Conservation (phyloP, 2,888 invertebrate genomes). For the Cremastinae sp. region DNA sequence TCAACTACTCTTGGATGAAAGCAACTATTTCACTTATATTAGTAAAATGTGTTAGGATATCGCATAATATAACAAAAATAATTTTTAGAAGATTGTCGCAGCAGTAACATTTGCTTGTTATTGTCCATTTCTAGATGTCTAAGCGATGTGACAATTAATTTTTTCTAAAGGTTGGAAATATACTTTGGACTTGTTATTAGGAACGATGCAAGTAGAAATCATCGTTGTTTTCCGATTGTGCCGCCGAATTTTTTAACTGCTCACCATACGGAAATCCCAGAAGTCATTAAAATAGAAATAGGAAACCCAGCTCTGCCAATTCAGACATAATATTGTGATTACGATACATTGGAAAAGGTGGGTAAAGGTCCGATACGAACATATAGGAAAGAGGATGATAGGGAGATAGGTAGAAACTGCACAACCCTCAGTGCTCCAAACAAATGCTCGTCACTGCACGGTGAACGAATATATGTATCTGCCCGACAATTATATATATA, state of each 20-base stretch:
- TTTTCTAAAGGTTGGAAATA: constrained; percentile 73
- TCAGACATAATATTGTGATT: constrained; percentile 79
- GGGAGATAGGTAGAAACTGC: constrained; percentile 27
- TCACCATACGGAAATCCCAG: constrained; percentile 72
- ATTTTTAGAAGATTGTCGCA: constrained; percentile 56
- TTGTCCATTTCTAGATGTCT: too few relatives aligned
- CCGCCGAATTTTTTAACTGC: constrained; percentile 38
- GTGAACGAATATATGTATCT: constrained; percentile 31
- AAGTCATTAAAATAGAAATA: constrained; percentile 79
- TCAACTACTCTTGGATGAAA: constrained; percentile 33
- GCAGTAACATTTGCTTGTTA: constrained; percentile 72
- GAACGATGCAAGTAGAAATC: constrained; percentile 31
- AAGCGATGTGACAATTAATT: constrained; percentile 74
- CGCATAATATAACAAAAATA: constrained; percentile 77
- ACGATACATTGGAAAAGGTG: constrained; percentile 67
- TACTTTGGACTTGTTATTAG: constrained; percentile 26
- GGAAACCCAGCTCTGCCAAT: constrained; percentile 77
- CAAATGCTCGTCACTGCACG: constrained; percentile 65
- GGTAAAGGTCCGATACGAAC: constrained; percentile 60
- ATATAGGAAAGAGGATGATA: constrained; percentile 23
- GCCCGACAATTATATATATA: too few relatives aligned
- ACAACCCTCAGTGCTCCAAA: constrained; percentile 63
- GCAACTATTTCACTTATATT: constrained; percentile 27
- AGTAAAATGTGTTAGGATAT: constrained; percentile 62
- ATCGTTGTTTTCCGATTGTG: constrained; percentile 13